Evolutionary conservation across 1,140 invertebrate species (phyloP), one percentile per base, ranked within the genome.

Genomic region (Lepidotrigona ventralis): DNA sequence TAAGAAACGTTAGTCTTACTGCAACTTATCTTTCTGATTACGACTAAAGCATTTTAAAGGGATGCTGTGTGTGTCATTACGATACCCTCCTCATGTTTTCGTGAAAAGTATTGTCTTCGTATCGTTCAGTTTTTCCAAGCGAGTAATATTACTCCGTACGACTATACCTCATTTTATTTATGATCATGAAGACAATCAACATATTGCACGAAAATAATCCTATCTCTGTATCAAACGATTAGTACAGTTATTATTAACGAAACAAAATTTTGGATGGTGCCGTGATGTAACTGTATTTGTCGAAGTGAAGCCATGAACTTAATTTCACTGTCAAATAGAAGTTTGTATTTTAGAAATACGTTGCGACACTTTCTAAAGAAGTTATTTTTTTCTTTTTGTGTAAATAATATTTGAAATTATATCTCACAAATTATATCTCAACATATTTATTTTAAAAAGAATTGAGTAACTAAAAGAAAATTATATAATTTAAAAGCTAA

Each of bases 1-100:
- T 17, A 78, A 51, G 6, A 29, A 17, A 69, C 51, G 21, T 11
- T 17, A 33, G 53, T 60, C 8, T 69, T 46, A 3, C 15, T n/a
- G 12, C 3, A 17, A 29, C 14, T 69, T 69, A 51, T 56, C n/a
- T 21, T 60, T 53, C 6, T 17, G 8, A 63, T 19, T 63, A 26
- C 11, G 17, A 76, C 26, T 26, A 46, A 60, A 23, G 39, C 14
- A 33, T 23, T 19, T 54, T 11, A 26, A 68, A 54, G 19, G 23
- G 81, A 83, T 83, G 81, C 75, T 83, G 70, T 60, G 29, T 60
- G 29, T 53, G 0, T n/a, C 21, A n/a, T 68, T 58, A 51, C 39
- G 63, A 74, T 64, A 9, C 39, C 8, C 39, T 8, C 39, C 39
- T 46, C 9, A 46, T 9, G 14, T 33, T 68, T 29, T 46, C 1